Evolutionary conservation across 1,140 invertebrate genomes (phyloP).

Genomic region (Trinorchestia longiramus): DNA sequence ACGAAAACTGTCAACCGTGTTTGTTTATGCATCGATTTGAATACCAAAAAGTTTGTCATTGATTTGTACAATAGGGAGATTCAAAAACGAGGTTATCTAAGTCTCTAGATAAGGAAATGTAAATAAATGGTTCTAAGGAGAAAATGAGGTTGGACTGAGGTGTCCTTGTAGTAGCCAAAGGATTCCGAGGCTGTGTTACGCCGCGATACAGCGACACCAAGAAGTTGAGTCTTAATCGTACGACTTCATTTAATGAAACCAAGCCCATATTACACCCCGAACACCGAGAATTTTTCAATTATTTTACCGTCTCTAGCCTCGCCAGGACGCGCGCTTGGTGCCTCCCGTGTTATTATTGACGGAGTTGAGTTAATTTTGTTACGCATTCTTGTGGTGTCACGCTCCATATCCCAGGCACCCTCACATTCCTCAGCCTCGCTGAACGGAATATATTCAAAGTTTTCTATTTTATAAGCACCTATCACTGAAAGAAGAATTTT

Average conservation of each 20-base stretch:
- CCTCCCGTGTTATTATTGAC: not conserved
- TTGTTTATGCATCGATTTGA: too few relatives aligned
- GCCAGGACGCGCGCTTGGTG: not conserved
- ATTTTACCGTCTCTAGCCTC: not conserved
- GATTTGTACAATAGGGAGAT: too few relatives aligned
- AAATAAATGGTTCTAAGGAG: too few relatives aligned
- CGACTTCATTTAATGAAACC: not conserved
- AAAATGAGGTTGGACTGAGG: too few relatives aligned
- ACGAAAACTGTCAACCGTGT: too few relatives aligned
- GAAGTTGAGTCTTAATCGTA: not conserved
- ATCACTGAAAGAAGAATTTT: too few relatives aligned
- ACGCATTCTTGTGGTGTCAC: not conserved
- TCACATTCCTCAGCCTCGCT: not conserved
- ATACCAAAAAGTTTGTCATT: too few relatives aligned
- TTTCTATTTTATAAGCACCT: too few relatives aligned
- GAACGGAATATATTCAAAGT: too few relatives aligned
- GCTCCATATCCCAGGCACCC: not conserved
- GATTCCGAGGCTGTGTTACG: not conserved
- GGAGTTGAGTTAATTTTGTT: not conserved
- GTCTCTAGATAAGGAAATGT: too few relatives aligned
- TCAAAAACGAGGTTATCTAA: too few relatives aligned
- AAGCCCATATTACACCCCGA: not conserved
- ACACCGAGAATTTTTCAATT: not conserved
- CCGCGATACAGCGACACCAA: not conserved
- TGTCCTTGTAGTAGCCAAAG: too few relatives aligned